Evolutionary conservation across 2,113 vertebrate species (phyloP), one percentile per base, ranked within the genome.

Genomic region (human (Homo sapiens)): DNA sequence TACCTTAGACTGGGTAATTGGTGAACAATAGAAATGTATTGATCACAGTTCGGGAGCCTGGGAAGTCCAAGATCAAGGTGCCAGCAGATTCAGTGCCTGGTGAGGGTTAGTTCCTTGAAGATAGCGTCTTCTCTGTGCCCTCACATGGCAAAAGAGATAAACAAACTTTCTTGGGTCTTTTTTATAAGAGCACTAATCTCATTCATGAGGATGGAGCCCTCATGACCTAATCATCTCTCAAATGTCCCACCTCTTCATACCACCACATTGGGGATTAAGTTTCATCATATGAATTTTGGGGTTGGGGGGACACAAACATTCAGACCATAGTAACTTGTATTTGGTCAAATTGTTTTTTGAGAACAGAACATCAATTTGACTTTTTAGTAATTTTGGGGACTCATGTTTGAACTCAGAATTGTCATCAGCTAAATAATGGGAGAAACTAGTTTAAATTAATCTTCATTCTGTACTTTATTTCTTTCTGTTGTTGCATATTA

Each of bases 401-500:
- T 68, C n/a, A 14, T 73, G 25, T 93, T 91, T 95, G 8, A 93
- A 90, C 32, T 90, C 61, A 90, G 52, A 93, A 68, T 87, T 96
- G 57, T 97, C 23, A 61, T 66, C 12, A 40, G 18, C 17, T 94
- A 93, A 81, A 40, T 93, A 92, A 87, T 92, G 8, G 25, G 75
- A 93, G 40, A 93, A 52, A 30, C n/a, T 55, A 87, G 45, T 78
- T 94, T 94, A 93, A 90, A 68, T 86, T 92, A 87, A 87, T 70
- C 16, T 3, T 7, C n/a, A 14, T 86, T 94, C 35, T 94, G n/a
- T 43, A 22, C 27, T 91, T 79, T 27, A 85, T 73, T 88, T 89
- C 38, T 80, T 95, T 66, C 70, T 68, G 52, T 88, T 89, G 55
- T 73, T 40, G 23, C 72, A 48, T 87, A 70, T 73, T 43, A 59